Conservation (phyloP, 2,797 vertebrate genomes). For the Clarias platycephalus region DNA sequence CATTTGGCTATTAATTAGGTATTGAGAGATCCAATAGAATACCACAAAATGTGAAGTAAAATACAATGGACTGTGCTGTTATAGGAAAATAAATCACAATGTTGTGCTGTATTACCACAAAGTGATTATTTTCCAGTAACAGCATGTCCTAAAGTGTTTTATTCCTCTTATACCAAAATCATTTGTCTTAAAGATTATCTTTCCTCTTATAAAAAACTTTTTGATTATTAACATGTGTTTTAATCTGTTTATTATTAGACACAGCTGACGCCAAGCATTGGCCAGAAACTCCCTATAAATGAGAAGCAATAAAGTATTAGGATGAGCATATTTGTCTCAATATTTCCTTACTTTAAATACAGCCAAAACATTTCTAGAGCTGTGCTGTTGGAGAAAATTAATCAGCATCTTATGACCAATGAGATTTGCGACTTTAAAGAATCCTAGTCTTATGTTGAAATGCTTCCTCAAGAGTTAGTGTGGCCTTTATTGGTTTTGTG, state of each 20-base stretch:
- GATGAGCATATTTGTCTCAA: neutral
- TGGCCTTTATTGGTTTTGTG: neutral
- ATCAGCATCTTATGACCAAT: neutral
- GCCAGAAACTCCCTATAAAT: neutral
- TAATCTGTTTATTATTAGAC: neutral
- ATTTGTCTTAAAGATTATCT: neutral
- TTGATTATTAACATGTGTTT: neutral
- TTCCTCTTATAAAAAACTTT: neutral
- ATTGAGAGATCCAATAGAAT: neutral
- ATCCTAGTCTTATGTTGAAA: neutral
- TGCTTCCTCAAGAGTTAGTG: neutral
- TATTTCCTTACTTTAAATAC: neutral
- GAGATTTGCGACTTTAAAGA: neutral
- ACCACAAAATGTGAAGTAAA: neutral
- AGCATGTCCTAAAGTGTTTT: neutral
- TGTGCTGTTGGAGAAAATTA: neutral
- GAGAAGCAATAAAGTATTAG: neutral
- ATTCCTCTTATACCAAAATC: neutral
- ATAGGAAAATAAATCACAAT: neutral
- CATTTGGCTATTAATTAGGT: neutral
- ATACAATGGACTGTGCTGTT: neutral
- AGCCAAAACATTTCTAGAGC: neutral
- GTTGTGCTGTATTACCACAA: neutral
- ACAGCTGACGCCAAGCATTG: neutral
- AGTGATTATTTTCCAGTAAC: neutral